Base-by-base conservation (phyloP, 2,888 invertebrate genomes). In the Fragum whitleyi region DNA sequence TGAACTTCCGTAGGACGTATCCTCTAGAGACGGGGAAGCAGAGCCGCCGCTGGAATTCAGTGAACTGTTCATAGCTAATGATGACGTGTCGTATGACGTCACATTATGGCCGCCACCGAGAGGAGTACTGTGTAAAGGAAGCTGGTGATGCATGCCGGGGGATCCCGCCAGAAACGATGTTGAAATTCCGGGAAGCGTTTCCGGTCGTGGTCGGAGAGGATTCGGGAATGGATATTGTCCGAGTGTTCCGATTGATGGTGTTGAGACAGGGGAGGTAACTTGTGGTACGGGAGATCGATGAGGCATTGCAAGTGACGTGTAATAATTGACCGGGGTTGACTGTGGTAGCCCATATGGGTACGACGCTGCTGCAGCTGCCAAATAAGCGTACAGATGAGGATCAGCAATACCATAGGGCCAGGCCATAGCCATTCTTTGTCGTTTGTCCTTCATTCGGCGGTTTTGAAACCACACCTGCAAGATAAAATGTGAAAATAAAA, bases 361-460 rank as follows among this genome's bases (percentile, higher is more conserved):
- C 2, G 91, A 89, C 32, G 93, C 91, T 0, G 98, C 98, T 92
- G 98, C 98, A 1, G 98, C 95, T 11, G 98, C 96, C 47, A 98
- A 97, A 1, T 98, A 98, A 59, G 95, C 94, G 6, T 98, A 98
- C 90, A 99, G 96, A 0, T 97, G 96, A 0, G 98, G 98, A 91
- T 99, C 98, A 21, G 92, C 90, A 28, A 92, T 90, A 9, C 92
- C 91, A 94, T 98, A 98, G 0, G 98, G 98, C 98, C 99, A 99
- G 0, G 97, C 97, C 88, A 98, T 96, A 0, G 98, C 97, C 94
- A 98, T 96, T 21, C 98, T 95, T 93, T 99, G 99, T 0, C 99
- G 96, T 92, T 99, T 99, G 95, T 99, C 99, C 93, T 99, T 98
- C 98, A 98, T 98, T 72, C 98, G 95, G 47, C 98, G 95, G 94